phyloP scores from a whole-genome alignment of 2,113 vertebrate genomes.

The Cyprinodon tularosa region DNA sequence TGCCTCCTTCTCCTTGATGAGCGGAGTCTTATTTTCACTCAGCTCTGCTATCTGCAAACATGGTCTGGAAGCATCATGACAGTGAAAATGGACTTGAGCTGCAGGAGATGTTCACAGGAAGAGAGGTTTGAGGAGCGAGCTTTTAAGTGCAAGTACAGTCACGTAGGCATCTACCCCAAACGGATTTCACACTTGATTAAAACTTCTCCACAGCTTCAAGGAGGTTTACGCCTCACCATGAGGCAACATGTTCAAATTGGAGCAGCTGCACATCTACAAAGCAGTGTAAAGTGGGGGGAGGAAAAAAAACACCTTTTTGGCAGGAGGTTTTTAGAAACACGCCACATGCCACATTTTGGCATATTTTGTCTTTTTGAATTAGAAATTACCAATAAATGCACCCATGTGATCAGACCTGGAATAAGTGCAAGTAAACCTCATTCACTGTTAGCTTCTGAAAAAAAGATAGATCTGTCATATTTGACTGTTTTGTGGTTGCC shows the following conservation, averaged over 20 bases:
- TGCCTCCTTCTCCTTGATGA: constrained; percentile 40
- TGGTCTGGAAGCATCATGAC: constrained; percentile 65
- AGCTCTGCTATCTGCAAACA: constrained; percentile 44
- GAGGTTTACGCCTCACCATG: constrained; percentile 72
- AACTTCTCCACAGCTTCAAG: constrained; percentile 73
- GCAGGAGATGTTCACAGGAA: constrained; percentile 64
- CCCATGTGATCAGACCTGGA: background rate
- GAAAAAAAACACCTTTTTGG: background rate
- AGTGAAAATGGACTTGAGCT: constrained; percentile 60
- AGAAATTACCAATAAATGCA: constrained; percentile 5
- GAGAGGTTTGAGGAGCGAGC: constrained; percentile 58
- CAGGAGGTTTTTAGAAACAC: constrained; percentile 37
- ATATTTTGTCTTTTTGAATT: constrained; percentile 27
- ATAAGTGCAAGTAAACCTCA: background rate
- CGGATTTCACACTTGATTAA: constrained; percentile 80
- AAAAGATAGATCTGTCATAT: background rate
- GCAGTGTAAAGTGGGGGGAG: constrained; percentile 15
- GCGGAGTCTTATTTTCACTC: constrained; percentile 60
- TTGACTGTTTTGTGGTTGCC: constrained; percentile 15
- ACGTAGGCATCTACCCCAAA: constrained; percentile 71
- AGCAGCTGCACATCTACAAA: constrained; percentile 28
- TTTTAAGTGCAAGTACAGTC: constrained; percentile 58
- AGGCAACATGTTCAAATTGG: constrained; percentile 47
- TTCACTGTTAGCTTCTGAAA: background rate
- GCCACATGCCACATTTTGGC: constrained; percentile 20